Base-by-base conservation (phyloP, 2,113 vertebrate species). In the Hippocampus abdominalis region DNA sequence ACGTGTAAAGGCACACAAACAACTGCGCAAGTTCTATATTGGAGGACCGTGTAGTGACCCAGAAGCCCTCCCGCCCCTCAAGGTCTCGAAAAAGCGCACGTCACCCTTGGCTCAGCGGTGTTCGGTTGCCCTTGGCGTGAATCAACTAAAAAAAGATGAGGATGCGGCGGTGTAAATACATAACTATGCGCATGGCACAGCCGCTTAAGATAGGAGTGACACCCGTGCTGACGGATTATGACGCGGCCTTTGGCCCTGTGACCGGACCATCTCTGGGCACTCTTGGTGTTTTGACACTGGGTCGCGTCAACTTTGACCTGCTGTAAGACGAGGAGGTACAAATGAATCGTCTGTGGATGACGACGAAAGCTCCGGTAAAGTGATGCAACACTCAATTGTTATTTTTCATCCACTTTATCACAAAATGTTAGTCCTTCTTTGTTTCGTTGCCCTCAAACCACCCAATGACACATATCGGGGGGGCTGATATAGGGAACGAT, bases 121-220 rank as follows among this genome's bases (percentile, higher is more conserved):
- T 75, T 82, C 68, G 76, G 75, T 75, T 57, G 54, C 67, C 27
- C 53, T 74, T 72, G 32, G 69, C 16, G 62, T 60, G 40, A 79
- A 73, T 62, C 51, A 76, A 77, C 86, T 87, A 86, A 87, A 82
- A 83, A 87, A 86, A 91, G 87, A 87, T 53, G 7, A 77, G 70
- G 81, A 83, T 71, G 77, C 68, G 16, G 53, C 13, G 29, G 72
- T 72, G 77, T 84, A 75, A 79, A 88, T 56, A 60, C 82, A 81
- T 87, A 86, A 70, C 80, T 88, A 87, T 90, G 87, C 3, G 46
- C 72, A 60, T 1, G 65, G 68, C 66, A 65, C 79, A 73, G 76
- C 73, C 53, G 79, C 83, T 78, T 54, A 82, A 88, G 82, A 87
- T 84, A 88, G 80, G 64, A 72, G 48, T 69, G 72, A 66, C 57